Conservation (phyloP, 2,797 vertebrate genomes). For the Amblyopsis hoosieri region DNA sequence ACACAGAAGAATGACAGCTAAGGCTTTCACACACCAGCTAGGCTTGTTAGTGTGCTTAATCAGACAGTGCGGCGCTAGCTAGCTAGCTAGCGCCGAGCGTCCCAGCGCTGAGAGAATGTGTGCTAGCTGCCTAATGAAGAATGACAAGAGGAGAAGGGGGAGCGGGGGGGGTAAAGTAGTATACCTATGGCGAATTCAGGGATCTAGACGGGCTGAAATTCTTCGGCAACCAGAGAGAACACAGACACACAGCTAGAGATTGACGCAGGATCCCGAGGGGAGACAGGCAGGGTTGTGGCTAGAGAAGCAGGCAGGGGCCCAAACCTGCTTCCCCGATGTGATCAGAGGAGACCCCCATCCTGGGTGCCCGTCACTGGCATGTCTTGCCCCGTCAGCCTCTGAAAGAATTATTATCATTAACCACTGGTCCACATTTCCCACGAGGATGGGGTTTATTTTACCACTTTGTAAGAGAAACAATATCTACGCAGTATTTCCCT, state of each 20-base stretch:
- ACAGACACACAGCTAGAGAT: not conserved
- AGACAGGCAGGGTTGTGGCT: not conserved
- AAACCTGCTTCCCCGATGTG: conserved; percentile 20
- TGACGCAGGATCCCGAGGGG: conserved; percentile 5
- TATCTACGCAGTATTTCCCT: conserved; percentile 59
- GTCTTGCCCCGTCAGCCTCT: conserved; percentile 31
- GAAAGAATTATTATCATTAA: conserved; percentile 64
- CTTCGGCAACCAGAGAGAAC: conserved; percentile 30
- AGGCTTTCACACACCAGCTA: conserved; percentile 66
- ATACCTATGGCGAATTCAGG: conserved; percentile 38
- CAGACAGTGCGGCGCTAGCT: conserved; percentile 64
- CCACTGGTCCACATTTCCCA: conserved; percentile 42
- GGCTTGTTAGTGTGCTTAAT: conserved; percentile 74
- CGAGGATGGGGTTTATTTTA: conserved; percentile 59
- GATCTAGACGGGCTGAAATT: conserved; percentile 47
- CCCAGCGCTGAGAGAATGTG: conserved; percentile 50
- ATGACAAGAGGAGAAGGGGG: conserved; percentile 21
- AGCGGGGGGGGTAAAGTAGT: conserved; percentile 22
- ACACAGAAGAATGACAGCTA: conserved; percentile 60
- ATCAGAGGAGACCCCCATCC: not conserved
- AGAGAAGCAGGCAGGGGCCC: not conserved
- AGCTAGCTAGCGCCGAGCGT: conserved; percentile 42
- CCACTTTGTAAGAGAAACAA: conserved; percentile 58
- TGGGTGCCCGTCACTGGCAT: not conserved
- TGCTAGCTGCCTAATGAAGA: conserved; percentile 39